These are phyloP conservation scores for Desmodus rotundus DNA, from an alignment of 2,113 vertebrate genomes.

Conservation along the genomic window DNA sequence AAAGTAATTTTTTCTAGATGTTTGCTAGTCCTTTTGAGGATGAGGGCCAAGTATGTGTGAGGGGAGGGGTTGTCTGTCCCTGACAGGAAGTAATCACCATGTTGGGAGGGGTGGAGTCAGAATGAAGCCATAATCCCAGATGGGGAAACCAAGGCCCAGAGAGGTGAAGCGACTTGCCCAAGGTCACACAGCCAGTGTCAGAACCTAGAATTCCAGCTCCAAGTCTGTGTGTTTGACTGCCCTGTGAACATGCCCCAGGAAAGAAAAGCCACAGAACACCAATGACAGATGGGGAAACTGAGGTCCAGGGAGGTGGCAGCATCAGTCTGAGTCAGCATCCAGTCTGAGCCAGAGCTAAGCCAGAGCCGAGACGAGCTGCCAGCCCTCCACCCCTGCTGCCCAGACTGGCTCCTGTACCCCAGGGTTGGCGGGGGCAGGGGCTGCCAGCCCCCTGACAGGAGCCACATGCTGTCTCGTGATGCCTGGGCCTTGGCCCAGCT, in stretches of 20 bases:
- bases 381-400: not conserved
- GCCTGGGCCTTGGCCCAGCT: not conserved
- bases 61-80: not conserved
- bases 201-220: not conserved
- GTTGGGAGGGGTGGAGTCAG: not conserved
- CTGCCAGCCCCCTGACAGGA: not conserved
- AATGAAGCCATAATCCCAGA: not conserved
- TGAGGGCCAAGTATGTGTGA: not conserved
- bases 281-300: not conserved
- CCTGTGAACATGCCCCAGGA: not conserved
- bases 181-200: not conserved
- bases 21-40: not conserved
- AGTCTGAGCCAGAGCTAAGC: not conserved
- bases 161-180: not conserved
- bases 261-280: not conserved
- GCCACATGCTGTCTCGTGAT: not conserved
- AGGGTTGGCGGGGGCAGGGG: accelerated
- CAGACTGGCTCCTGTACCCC: not conserved
- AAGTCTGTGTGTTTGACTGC: accelerated
- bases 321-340: no score
- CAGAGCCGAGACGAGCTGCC: not conserved
- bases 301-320: not conserved
- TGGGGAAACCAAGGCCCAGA: not conserved
- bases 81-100: not conserved
- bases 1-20: not conserved